phyloP scores from a whole-genome alignment of 2,797 vertebrate species.

The Cynopterus sphinx region DNA sequence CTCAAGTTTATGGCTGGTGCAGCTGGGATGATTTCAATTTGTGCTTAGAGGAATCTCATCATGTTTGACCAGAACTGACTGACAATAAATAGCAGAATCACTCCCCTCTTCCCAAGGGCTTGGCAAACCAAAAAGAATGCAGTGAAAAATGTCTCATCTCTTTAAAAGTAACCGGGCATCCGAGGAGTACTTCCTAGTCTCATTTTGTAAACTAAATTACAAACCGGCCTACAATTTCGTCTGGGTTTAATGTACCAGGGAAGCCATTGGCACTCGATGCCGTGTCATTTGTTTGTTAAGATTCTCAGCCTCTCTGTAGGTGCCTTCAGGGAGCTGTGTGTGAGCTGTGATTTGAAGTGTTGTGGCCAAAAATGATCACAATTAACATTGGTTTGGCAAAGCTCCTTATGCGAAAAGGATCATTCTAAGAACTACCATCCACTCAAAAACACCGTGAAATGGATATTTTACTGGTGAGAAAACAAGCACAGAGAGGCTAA shows the following conservation, averaged over 20 bases:
- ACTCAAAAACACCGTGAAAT: neutral
- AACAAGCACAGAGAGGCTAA: neutral
- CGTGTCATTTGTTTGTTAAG: neutral
- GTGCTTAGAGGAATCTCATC: neutral
- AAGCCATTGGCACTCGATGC: neutral
- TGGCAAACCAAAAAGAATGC: neutral
- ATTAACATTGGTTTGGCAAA: neutral
- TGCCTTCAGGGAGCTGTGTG: neutral
- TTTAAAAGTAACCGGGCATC: neutral
- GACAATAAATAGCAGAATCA: neutral
- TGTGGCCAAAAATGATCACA: neutral
- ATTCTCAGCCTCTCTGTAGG: slow-evolving; percentile 65
- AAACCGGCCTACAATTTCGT: neutral
- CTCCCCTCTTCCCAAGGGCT: neutral
- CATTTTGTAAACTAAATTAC: neutral
- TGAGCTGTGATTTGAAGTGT: neutral
- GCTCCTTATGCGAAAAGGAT: neutral
- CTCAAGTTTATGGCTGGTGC: neutral
- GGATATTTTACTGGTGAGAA: neutral
- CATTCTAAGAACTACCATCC: neutral
- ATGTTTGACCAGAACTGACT: neutral
- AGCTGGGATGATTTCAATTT: neutral
- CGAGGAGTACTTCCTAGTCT: neutral
- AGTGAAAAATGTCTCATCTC: neutral
- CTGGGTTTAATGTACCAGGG: neutral